These are phyloP conservation scores for Penaeus vannamei DNA, from an alignment of 1,140 invertebrate genomes.

Conservation along the genomic window DNA sequence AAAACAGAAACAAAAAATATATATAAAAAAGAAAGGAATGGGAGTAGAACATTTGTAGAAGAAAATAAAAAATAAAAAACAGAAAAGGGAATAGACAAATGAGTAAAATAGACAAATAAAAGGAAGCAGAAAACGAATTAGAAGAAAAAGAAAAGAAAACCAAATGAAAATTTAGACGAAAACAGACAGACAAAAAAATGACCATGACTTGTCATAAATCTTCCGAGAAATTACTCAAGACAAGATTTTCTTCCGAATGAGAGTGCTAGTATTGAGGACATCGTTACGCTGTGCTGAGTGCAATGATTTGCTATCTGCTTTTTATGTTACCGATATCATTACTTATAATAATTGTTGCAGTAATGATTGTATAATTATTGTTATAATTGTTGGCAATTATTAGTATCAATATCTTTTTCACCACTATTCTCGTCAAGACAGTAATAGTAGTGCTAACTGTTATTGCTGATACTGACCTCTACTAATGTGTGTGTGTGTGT, in stretches of 20 bases:
- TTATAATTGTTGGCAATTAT: neutral
- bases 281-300: neutral
- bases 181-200: too few species aligned
- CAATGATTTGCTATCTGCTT: neutral
- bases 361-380: neutral
- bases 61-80: too few species aligned
- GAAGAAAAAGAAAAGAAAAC: too few species aligned
- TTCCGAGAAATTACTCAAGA: neutral
- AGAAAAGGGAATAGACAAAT: too few species aligned
- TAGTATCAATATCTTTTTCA: slow-evolving; percentile 21
- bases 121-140: too few species aligned
- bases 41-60: too few species aligned
- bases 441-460: neutral
- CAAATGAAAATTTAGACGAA: too few species aligned
- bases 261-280: neutral
- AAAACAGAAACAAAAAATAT: too few species aligned
- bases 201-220: neutral
- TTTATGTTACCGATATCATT: slow-evolving; percentile 17
- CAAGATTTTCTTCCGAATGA: neutral
- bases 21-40: too few species aligned
- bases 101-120: too few species aligned
- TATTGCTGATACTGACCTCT: neutral
- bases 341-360: neutral
- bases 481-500: too few species aligned
- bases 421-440: neutral